A percentile compares a stretch with the other conserved stretches of the same genome.
These are phyloP conservation scores for Cryptocheilus praepositus DNA, from an alignment of 2,888 invertebrate genomes.

Conservation along the genomic window DNA sequence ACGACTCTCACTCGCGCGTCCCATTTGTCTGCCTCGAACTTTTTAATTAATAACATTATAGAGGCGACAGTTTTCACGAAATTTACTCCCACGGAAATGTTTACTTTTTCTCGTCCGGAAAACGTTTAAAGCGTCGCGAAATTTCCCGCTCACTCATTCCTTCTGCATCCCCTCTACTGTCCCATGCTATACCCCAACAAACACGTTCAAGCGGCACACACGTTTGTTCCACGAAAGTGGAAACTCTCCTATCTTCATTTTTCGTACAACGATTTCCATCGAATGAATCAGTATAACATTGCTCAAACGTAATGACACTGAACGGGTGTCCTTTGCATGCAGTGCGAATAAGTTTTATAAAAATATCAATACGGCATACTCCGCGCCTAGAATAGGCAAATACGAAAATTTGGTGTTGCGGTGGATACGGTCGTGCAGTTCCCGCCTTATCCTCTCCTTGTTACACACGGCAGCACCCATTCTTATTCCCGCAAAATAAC, in stretches of 20 bases:
- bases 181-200: too few species aligned
- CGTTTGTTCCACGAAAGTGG: neutral
- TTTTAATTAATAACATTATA: constrained; percentile 69
- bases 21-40: constrained; percentile 68
- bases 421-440: neutral
- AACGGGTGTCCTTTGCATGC: neutral
- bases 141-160: constrained; percentile 16
- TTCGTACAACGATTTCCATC: neutral
- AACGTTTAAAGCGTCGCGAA: constrained; percentile 17
- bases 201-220: too few species aligned
- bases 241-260: neutral
- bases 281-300: neutral
- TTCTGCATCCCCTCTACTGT: neutral
- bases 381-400: too few species aligned
- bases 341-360: neutral
- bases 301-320: too few species aligned
- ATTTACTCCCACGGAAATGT: constrained; percentile 26
- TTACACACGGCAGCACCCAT: constrained; percentile 46
- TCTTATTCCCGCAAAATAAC: constrained; percentile 73
- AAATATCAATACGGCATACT: neutral
- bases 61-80: constrained; percentile 38
- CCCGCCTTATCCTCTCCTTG: neutral
- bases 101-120: constrained; percentile 21
- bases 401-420: neutral
- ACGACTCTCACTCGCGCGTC: constrained; percentile 50